These are phyloP conservation scores for Engraulis encrasicolus DNA, from an alignment of 2,113 vertebrate genomes.

Conservation along the genomic window DNA sequence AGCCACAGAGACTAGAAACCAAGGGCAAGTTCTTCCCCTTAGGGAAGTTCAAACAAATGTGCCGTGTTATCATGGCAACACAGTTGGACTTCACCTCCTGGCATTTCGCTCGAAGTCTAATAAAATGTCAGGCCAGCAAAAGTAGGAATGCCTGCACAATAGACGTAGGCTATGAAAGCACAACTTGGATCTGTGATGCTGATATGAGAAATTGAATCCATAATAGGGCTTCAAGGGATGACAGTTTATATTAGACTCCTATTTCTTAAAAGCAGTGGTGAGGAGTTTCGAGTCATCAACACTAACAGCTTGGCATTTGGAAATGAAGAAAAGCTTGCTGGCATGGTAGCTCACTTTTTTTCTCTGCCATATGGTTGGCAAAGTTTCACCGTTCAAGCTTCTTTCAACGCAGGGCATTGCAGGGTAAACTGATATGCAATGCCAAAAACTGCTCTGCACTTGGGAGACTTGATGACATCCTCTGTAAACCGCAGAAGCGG, in stretches of 20 bases:
- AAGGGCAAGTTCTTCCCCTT: conserved; percentile 37
- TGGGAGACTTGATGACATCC: too few relatives aligned
- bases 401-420: too few relatives aligned
- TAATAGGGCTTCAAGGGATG: neutral
- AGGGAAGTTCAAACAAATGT: conserved; percentile 32
- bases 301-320: neutral
- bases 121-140: conserved; percentile 8
- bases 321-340: neutral
- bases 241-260: neutral
- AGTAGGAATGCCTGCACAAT: conserved; percentile 4
- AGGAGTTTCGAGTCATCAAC: neutral
- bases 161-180: neutral
- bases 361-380: neutral
- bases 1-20: conserved; percentile 15
- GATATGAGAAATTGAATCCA: neutral
- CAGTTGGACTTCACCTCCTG: conserved; percentile 16
- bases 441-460: too few relatives aligned
- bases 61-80: conserved; percentile 15
- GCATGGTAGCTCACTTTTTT: neutral
- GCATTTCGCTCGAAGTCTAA: neutral
- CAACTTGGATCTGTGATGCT: neutral
- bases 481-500: neutral
- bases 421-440: neutral
- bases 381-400: neutral
- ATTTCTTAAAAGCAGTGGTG: neutral